Evolutionary conservation across 2,888 invertebrate genomes (phyloP).

Genomic region (Aradus depressus): DNA sequence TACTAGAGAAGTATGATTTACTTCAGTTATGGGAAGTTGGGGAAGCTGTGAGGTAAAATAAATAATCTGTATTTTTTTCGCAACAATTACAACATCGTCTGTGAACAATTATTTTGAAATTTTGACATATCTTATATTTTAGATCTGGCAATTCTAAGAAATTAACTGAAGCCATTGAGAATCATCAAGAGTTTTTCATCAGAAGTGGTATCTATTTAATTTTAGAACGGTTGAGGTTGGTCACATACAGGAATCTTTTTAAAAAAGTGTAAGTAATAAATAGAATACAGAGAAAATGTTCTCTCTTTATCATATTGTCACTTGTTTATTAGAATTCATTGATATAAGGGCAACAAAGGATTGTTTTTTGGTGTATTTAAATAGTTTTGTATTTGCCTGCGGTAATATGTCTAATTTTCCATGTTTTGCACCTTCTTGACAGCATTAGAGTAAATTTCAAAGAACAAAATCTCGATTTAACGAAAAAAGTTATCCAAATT

Average conservation of each 20-base stretch:
- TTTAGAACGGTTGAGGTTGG: constrained; percentile 88
- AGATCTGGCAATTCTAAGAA: constrained; percentile 39
- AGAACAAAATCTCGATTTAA: no score
- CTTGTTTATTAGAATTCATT: no score
- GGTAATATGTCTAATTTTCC: no score
- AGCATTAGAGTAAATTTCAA: no score
- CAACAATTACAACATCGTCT: background rate
- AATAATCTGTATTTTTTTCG: constrained; percentile 54
- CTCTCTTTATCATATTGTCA: no score
- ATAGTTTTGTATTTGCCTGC: no score
- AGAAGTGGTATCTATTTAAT: constrained; percentile 95
- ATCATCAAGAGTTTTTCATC: constrained; percentile 86
- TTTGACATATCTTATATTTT: background rate
- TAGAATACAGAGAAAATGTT: no score
- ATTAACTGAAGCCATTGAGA: constrained; percentile 72
- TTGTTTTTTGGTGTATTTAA: no score
- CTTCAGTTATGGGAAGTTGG: constrained; percentile 83
- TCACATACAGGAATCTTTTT: constrained; percentile 91
- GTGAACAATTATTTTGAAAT: background rate
- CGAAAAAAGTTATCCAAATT: no score
- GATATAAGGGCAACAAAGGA: no score
- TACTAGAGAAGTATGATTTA: constrained; percentile 81
- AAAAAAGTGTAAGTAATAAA: constrained; percentile 62
- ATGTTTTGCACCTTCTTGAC: no score
- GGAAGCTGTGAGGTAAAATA: constrained; percentile 62